Evolutionary conservation across 2,113 vertebrate species (phyloP).

Genomic region (Caloenas nicobarica): DNA sequence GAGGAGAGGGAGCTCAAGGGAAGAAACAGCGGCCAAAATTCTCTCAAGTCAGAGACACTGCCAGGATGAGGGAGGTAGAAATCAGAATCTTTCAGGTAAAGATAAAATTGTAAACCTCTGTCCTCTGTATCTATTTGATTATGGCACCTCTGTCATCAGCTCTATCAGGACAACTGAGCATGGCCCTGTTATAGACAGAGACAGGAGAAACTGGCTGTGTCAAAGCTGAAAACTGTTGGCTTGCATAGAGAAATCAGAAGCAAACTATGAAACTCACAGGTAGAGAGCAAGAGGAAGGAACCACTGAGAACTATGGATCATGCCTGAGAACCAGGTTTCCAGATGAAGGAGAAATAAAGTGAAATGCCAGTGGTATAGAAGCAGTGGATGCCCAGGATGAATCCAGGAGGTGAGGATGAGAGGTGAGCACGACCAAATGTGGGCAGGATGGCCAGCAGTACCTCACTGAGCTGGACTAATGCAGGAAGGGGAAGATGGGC

Average conservation of each 20-base stretch:
- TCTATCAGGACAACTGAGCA: not conserved
- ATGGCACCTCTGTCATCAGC: not conserved
- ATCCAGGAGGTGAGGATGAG: not conserved
- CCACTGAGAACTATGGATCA: not conserved
- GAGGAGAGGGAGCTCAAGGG: constrained; percentile 43
- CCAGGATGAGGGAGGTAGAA: not conserved
- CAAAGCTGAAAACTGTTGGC: not conserved
- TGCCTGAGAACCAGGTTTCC: not conserved
- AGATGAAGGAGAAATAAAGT: not conserved
- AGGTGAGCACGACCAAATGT: not conserved
- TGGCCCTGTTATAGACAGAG: not conserved
- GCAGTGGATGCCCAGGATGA: not conserved
- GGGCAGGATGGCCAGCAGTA: not conserved
- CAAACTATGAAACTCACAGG: not conserved
- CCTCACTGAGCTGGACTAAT: not conserved
- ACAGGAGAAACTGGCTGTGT: not conserved
- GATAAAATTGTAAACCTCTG: not conserved
- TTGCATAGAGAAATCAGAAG: not conserved
- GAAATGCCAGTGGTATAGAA: not conserved
- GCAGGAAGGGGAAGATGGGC: not conserved
- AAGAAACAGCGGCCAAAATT: constrained; percentile 30
- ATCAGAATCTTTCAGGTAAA: not conserved
- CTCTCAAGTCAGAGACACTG: not conserved
- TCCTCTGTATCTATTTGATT: not conserved
- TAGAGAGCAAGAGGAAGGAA: not conserved